Base-by-base conservation (phyloP, 2,888 invertebrate species). In the Syritta pipiens region DNA sequence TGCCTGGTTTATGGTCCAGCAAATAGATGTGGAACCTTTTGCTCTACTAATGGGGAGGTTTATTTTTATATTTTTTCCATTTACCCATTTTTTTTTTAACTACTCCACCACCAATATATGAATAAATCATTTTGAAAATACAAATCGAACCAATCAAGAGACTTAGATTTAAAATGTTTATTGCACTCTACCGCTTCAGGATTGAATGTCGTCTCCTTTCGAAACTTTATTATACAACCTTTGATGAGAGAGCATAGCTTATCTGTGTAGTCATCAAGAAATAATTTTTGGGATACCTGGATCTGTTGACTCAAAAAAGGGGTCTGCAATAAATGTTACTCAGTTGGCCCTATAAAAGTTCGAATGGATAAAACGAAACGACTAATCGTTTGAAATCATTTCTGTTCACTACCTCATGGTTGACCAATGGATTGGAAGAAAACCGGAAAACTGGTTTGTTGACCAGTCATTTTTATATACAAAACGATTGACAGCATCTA, bases 61-160 rank as follows among this genome's bases (percentile, higher is more conserved):
- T n/a, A n/a, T n/a, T n/a, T n/a, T n/a, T 6, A 7, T 20, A 20
- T 51, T 12, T 24, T 9, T 37, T 28, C 6, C 2, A 51, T 22
- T 49, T 4, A n/a, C n/a, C n/a, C n/a, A n/a, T n/a, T n/a, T n/a
- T 53, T 32, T 6, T 37, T 32, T 28, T 1, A 6, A 51, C 40
- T 3, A 1, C 28, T 6, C 40, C 26, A 60, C 42, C 48, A 12
- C 3, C 57, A 37, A 76, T 63, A 76, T 69, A 69, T 57, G 1
- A 63, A 76, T 69, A 76, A 76, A 76, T 76, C 69, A 76, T 76
- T 69, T 63, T 40, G 37, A 20, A 42, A 62, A 40, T 42, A 62
- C 55, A 53, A 49, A 40, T 28, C 30, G 37, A 69, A 46, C 76
- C 76, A 77, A 77, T 77, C 69, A 59, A 69, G 57, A 32, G 51